Conservation (phyloP, 2,113 vertebrate genomes). For the Channa maculata region DNA sequence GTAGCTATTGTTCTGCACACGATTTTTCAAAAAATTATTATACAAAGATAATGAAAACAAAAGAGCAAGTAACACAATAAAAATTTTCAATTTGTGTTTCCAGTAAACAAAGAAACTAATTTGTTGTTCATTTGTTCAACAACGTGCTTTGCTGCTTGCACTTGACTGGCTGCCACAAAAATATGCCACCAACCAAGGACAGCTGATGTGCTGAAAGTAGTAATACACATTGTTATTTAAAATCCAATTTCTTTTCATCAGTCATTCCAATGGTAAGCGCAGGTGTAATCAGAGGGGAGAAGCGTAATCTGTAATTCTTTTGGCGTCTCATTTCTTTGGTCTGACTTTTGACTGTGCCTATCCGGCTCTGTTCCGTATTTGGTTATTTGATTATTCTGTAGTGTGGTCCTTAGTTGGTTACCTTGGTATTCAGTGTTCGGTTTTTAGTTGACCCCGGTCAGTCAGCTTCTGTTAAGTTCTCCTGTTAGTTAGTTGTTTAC, state of each 20-base stretch:
- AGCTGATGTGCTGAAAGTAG: not conserved
- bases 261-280: not conserved
- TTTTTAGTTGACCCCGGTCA: too few relatives aligned
- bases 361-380: too few relatives aligned
- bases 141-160: slow-evolving; percentile 24
- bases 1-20: slow-evolving; percentile 24
- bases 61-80: slow-evolving; percentile 16
- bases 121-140: not conserved
- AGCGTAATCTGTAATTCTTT: too few relatives aligned
- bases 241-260: slow-evolving; percentile 3
- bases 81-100: slow-evolving; percentile 26
- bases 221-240: slow-evolving; percentile 21
- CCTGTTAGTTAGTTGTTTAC: too few relatives aligned
- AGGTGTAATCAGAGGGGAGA: not conserved
- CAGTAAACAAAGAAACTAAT: slow-evolving; percentile 1
- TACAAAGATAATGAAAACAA: slow-evolving; percentile 47
- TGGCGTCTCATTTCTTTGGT: too few relatives aligned
- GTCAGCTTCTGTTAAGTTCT: too few relatives aligned
- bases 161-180: slow-evolving; percentile 8
- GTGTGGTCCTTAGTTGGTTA: too few relatives aligned
- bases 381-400: too few relatives aligned
- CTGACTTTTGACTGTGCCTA: too few relatives aligned
- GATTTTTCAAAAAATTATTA: slow-evolving; percentile 28
- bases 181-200: not conserved
- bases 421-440: too few relatives aligned